phyloP scores from a whole-genome alignment of 2,113 vertebrate genomes.

The Paradisaea rubra region DNA sequence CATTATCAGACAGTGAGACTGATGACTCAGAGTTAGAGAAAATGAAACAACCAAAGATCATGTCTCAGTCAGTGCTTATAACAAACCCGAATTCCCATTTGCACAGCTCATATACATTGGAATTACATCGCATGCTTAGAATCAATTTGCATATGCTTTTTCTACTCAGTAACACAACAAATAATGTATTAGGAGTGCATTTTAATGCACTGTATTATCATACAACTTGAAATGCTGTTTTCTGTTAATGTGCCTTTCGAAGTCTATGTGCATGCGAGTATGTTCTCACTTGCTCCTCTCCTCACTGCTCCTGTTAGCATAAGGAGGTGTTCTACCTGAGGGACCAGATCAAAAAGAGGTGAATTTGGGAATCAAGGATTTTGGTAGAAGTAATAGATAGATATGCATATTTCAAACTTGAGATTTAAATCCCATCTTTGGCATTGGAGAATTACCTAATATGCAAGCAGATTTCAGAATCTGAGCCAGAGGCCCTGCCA shows the following conservation, averaged over 20 bases:
- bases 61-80: conserved; percentile 40
- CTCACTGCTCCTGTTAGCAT: not conserved
- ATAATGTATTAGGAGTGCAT: conserved; percentile 34
- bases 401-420: not conserved
- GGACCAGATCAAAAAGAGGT: not conserved
- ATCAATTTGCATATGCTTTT: conserved; percentile 44
- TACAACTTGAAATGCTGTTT: not conserved
- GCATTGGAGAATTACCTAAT: not conserved
- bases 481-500: not conserved
- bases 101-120: conserved; percentile 22
- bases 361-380: not conserved
- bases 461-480: not conserved
- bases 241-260: not conserved
- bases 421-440: not conserved
- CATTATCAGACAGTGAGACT: conserved; percentile 37
- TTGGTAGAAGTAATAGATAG: not conserved
- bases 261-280: not conserved
- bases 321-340: not conserved
- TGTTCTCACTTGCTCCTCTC: not conserved
- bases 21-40: conserved; percentile 41
- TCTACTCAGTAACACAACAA: conserved; percentile 41
- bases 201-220: not conserved
- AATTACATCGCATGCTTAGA: not conserved
- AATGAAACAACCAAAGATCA: not conserved
- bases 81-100: conserved; percentile 36